Evolutionary conservation across 2,113 vertebrate genomes (phyloP), one percentile per base, ranked within the genome.

Genomic region (Embiotoca jacksoni): DNA sequence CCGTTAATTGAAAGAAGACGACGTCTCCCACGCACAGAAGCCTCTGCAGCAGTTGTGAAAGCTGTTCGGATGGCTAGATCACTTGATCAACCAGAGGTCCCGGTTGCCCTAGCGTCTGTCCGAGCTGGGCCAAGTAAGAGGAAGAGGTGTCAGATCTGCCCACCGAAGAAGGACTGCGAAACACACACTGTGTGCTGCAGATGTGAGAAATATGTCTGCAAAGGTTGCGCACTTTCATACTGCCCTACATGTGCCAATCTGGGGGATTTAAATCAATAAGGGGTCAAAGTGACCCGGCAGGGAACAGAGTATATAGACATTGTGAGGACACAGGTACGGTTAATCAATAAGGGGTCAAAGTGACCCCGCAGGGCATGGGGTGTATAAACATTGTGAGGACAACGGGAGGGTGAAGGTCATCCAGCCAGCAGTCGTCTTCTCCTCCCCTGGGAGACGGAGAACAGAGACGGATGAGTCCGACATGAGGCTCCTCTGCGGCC

Each of bases 401-500:
- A 37, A 37, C 7, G 37, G 7, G 37, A 37, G 37, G 7, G 37
- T 37, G 37, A 53, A 74, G 68, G 53, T 56, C 54, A 23, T 35
- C 11, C 44, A 50, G 63, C 55, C 68, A 50, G 47, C 36, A 46
- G 82, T 68, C 5, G 32, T 63, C 73, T 33, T 37, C 14, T 41
- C 35, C 36, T 88, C 64, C 70, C 74, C 56, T 31, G 64, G 62
- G 86, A 77, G 50, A 64, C 0, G 6, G 30, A 59, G 52, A 4
- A 39, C 41, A n/a, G 60, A 78, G 73, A 85, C 54, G 35, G 60
- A 84, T 87, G 65, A 78, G 32, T 41, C 35, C 1, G 36, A 74
- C 72, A 61, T 76, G 77, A 66, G 63, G 75, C 59, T 54, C 37
- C 67, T 65, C 70, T 76, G 62, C 6, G 37, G 67, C 50, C 70